A percentile compares a stretch with the other conserved stretches of the same genome.
Conservation (phyloP, 2,888 invertebrate species). For the Strigamia maritima region DNA sequence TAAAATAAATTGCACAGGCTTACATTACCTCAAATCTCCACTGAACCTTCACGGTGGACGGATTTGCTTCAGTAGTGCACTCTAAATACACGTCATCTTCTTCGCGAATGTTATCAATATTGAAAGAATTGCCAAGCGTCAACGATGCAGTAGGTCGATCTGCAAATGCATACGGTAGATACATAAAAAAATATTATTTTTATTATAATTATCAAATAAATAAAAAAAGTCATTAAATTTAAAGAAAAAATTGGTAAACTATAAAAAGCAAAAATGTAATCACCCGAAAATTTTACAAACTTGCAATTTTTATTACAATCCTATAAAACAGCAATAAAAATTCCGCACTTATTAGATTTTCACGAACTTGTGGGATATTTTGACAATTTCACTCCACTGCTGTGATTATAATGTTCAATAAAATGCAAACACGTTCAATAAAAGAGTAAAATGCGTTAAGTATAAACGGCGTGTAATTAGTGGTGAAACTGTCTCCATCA, state of each 20-base stretch:
- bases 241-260: neutral
- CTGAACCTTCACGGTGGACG: slow-evolving; percentile 38
- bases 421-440: slow-evolving; percentile 32
- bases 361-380: neutral
- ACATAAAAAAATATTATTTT: neutral
- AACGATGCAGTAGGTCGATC: slow-evolving; percentile 16
- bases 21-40: slow-evolving; percentile 42
- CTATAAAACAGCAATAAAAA: neutral
- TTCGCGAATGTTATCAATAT: slow-evolving; percentile 41
- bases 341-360: neutral
- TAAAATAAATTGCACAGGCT: slow-evolving; percentile 8
- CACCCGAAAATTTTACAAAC: neutral
- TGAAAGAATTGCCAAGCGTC: slow-evolving; percentile 30
- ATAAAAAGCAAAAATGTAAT: neutral
- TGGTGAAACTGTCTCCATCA: slow-evolving; percentile 31
- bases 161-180: neutral
- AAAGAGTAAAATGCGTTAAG: slow-evolving; percentile 17
- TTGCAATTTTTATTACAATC: neutral
- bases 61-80: slow-evolving; percentile 41
- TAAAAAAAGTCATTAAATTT: neutral
- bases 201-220: neutral
- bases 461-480: slow-evolving; percentile 17
- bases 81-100: slow-evolving; percentile 74
- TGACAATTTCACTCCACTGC: neutral
- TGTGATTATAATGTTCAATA: slow-evolving; percentile 24